Percentiles rank a stretch among this genome's conserved stretches.
Evolutionary conservation across 2,888 invertebrate genomes (phyloP).

Genomic region (Cecidostiba fungosa): DNA sequence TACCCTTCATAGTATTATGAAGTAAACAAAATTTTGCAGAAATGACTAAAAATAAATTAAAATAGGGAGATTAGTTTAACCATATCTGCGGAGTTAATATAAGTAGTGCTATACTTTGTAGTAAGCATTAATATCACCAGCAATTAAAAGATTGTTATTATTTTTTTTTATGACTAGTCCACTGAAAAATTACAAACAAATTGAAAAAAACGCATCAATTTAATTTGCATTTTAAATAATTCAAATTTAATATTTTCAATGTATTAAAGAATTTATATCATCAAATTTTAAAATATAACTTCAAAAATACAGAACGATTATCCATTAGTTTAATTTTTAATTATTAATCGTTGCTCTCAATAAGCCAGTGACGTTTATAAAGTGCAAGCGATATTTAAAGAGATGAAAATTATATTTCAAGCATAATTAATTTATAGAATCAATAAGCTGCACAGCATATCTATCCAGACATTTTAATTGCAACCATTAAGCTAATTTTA

Average conservation of each 20-base stretch:
- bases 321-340: too few species aligned
- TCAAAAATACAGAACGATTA: too few species aligned
- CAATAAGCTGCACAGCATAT: not conserved
- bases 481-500: not conserved
- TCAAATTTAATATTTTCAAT: too few species aligned
- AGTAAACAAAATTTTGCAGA: conserved; percentile 13
- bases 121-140: too few species aligned
- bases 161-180: too few species aligned
- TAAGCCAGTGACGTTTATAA: not conserved
- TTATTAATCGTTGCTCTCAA: too few species aligned
- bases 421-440: not conserved
- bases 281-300: not conserved
- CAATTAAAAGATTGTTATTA: too few species aligned
- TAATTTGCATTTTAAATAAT: too few species aligned
- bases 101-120: too few species aligned
- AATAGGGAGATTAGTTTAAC: conserved; percentile 39
- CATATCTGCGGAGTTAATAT: conserved; percentile 41
- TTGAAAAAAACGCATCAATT: too few species aligned
- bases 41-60: conserved; percentile 29
- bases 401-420: too few species aligned
- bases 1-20: not conserved
- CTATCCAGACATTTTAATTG: not conserved
- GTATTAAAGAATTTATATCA: not conserved
- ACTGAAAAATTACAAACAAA: not conserved
- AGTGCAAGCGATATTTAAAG: not conserved